phyloP scores from a whole-genome alignment of 2,888 invertebrate genomes.

The Oxyteleia sp. region DNA sequence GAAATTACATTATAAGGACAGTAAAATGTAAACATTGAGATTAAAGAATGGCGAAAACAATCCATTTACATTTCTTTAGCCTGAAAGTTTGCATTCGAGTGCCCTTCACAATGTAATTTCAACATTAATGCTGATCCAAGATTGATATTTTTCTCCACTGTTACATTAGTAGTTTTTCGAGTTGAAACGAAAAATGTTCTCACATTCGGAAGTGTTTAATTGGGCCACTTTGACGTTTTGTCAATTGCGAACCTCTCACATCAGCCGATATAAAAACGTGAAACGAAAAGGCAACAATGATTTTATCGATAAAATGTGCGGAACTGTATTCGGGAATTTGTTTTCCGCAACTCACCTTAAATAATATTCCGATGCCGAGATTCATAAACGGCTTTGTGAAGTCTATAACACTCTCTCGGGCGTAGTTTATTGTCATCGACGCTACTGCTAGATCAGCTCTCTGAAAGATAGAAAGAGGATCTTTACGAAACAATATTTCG shows the following conservation, averaged over 20 bases:
- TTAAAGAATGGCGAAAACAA: no score
- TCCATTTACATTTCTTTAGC: no score
- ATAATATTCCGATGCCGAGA: constrained; percentile 95
- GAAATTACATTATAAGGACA: no score
- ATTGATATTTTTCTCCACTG: no score
- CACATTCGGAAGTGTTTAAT: background rate
- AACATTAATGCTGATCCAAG: no score
- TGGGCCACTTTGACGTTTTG: background rate
- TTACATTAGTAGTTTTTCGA: background rate
- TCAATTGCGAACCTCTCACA: background rate
- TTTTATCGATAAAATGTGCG: constrained; percentile 32
- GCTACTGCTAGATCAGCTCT: constrained; percentile 96
- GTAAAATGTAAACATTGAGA: no score
- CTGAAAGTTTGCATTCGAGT: background rate
- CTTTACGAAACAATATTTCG: no score
- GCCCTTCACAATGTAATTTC: no score
- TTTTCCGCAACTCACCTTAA: constrained; percentile 89
- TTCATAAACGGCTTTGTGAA: constrained; percentile 98
- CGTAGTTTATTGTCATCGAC: constrained; percentile 96
- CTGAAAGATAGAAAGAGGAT: constrained; percentile 87
- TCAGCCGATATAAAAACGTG: constrained; percentile 26
- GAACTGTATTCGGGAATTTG: constrained; percentile 43
- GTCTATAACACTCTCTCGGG: constrained; percentile 95
- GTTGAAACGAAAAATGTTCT: background rate
- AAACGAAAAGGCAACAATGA: constrained; percentile 18